Evolutionary conservation across 2,113 vertebrate genomes (phyloP).

Genomic region (Macquaria australasica): DNA sequence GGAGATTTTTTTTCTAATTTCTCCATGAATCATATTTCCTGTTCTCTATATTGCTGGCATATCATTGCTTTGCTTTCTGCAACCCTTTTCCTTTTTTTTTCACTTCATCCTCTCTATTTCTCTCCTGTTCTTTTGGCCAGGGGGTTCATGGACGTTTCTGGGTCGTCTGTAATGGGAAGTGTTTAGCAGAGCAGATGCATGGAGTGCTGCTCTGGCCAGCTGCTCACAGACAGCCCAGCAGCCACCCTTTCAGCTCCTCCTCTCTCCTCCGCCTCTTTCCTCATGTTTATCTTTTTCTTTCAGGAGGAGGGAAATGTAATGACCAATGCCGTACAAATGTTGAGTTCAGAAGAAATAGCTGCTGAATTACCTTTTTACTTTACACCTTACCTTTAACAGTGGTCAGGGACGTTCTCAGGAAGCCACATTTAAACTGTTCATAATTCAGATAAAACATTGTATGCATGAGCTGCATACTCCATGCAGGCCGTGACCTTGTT

Average conservation of each 20-base stretch:
- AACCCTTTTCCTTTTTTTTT: background rate
- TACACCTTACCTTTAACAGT: too few relatives aligned
- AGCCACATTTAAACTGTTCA: conserved; percentile 7
- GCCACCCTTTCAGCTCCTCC: conserved; percentile 6
- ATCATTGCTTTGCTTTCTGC: conserved; percentile 2
- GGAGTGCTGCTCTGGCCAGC: conserved; percentile 53
- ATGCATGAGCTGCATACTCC: conserved; percentile 23
- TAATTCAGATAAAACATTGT: conserved; percentile 40
- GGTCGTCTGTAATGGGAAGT: conserved; percentile 67
- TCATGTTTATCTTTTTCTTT: background rate
- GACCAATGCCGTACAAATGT: background rate
- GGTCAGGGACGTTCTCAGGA: background rate
- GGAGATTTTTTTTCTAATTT: conserved; percentile 14
- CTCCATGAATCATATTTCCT: conserved; percentile 45
- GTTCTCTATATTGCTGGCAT: conserved; percentile 10
- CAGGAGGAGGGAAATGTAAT: background rate
- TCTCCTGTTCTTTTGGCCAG: conserved; percentile 18
- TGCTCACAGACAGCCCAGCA: conserved; percentile 50
- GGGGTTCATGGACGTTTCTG: conserved; percentile 58
- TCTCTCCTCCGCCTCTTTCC: background rate
- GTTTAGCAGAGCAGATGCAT: conserved; percentile 70
- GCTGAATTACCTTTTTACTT: conserved; percentile 5
- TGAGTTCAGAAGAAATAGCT: background rate
- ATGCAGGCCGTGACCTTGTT: conserved; percentile 43
- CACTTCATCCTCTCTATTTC: conserved; percentile 16